A percentile compares a stretch with the other conserved stretches of the same genome.
Evolutionary conservation across 2,113 vertebrate species (phyloP).

Genomic region (Hippocampus abdominalis): DNA sequence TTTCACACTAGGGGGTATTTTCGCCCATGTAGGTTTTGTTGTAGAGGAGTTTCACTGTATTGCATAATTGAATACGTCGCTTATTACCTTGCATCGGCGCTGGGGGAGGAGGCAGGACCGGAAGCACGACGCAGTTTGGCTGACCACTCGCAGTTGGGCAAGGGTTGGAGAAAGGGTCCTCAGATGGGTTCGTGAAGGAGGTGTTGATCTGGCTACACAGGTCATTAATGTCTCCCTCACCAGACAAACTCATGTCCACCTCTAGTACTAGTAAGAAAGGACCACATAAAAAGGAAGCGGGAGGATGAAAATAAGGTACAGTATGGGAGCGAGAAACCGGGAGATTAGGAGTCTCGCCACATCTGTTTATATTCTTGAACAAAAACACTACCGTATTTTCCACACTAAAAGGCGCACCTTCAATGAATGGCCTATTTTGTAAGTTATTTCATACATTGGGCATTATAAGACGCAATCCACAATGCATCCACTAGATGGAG

Average conservation of each 20-base stretch:
- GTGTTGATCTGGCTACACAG: constrained; percentile 84
- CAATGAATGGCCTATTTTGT: no score
- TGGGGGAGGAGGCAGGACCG: constrained; percentile 64
- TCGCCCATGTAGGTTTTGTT: no score
- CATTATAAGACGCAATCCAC: no score
- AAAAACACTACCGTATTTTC: no score
- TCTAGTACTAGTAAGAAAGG: constrained; percentile 67
- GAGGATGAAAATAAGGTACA: background rate
- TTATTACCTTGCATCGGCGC: constrained; percentile 63
- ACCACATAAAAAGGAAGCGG: background rate
- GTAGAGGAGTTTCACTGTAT: no score
- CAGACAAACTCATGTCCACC: constrained; percentile 72
- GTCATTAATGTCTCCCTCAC: constrained; percentile 76
- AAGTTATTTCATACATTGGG: no score
- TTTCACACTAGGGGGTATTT: no score
- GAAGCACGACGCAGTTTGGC: constrained; percentile 49
- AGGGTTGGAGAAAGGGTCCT: constrained; percentile 69
- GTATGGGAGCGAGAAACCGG: background rate
- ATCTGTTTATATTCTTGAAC: background rate
- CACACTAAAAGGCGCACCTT: no score
- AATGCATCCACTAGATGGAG: no score
- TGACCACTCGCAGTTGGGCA: constrained; percentile 54
- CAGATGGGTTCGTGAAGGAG: constrained; percentile 76
- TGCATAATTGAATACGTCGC: background rate
- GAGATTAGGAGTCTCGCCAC: background rate